These are phyloP conservation scores for Phalera bucephala DNA, from an alignment of 2,888 invertebrate species.

Conservation along the genomic window DNA sequence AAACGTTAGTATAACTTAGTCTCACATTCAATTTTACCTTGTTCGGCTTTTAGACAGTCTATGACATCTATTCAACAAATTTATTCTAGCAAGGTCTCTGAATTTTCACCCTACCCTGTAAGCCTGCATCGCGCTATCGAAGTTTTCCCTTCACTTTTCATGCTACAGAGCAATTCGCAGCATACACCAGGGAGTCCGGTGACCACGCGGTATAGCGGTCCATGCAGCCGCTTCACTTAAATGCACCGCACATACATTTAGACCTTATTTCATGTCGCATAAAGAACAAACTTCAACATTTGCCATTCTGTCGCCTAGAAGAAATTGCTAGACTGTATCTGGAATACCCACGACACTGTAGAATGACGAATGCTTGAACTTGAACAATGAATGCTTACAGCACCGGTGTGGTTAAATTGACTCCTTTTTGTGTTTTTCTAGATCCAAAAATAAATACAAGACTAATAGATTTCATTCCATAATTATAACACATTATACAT, in stretches of 20 bases:
- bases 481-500: no score
- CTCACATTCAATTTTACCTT: no score
- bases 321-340: slow-evolving; percentile 70
- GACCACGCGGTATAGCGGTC: slow-evolving; percentile 34
- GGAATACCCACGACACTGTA: slow-evolving; percentile 58
- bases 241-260: slow-evolving; percentile 53
- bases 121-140: slow-evolving; percentile 57
- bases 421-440: slow-evolving; percentile 46
- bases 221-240: slow-evolving; percentile 51
- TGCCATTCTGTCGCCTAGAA: slow-evolving; percentile 77
- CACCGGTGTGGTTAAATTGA: slow-evolving; percentile 54
- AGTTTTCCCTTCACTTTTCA: slow-evolving; percentile 37
- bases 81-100: slow-evolving; percentile 10
- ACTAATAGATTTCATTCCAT: no score
- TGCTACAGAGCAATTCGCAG: slow-evolving; percentile 19
- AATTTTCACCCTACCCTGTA: slow-evolving; percentile 8
- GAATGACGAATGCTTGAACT: slow-evolving; percentile 75
- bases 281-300: slow-evolving; percentile 63
- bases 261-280: slow-evolving; percentile 35
- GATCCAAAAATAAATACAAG: background rate
- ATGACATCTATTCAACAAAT: no score
- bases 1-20: no score
- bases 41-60: no score
- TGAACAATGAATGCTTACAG: slow-evolving; percentile 38
- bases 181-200: slow-evolving; percentile 21